Evolutionary conservation across 1,140 invertebrate genomes (phyloP), one percentile per base, ranked within the genome.

Genomic region (Zaprionus vittiger): DNA sequence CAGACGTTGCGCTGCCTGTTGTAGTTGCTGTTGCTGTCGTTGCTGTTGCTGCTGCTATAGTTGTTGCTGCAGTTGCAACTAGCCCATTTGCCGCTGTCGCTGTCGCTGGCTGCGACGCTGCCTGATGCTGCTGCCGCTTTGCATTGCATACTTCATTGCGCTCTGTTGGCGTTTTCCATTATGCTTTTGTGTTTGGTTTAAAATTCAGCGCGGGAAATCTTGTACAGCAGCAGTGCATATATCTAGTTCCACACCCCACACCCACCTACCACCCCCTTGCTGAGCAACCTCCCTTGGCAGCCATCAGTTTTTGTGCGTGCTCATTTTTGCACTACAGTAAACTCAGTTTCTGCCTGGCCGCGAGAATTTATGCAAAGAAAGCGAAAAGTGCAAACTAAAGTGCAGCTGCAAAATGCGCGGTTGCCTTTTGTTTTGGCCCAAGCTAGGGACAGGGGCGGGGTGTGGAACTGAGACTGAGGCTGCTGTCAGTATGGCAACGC

Each of bases 361-460:
- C 77, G 80, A 86, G 77, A 86, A 86, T 86, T 87, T 87, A 87
- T 89, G 84, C 84, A 89, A 89, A 89, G 84, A 87, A 89, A 87
- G 84, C 85, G 84, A 90, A 89, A 89, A 89, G 84, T 89, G 84
- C 84, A 89, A 89, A 89, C 78, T 89, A 90, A 89, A 89, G 85
- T 84, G 84, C 84, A 86, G 77, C 71, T 75, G 78, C 74, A 81
- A 83, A 87, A 87, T 79, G 85, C 79, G 85, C 81, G 75, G 66
- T 73, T 89, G 83, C 77, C 80, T 90, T 89, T 89, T 89, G 84
- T 89, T 89, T 89, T 84, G 73, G 73, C 63, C 63, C 81, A 60
- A 17, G n/a, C 41, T 7, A 7, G n/a, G 41, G 41, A 4, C 1
- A 38, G 4, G 37, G 1, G 34, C 3, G 0, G 37, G 14, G 37